These are phyloP conservation scores for Pimephales promelas DNA, from an alignment of 2,113 vertebrate genomes.

Conservation along the genomic window DNA sequence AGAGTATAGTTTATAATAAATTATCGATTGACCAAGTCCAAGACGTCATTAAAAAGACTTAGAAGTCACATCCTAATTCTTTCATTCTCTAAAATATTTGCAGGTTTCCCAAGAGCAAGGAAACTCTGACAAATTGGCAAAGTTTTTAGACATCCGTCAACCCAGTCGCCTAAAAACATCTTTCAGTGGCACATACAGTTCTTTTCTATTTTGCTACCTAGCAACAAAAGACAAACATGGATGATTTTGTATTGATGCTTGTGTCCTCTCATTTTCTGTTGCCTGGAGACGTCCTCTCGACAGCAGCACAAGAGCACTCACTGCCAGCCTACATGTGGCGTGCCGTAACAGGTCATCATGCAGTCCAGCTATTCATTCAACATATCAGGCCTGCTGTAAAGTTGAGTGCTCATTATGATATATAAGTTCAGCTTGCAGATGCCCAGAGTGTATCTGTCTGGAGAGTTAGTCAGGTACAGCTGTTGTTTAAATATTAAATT, in stretches of 20 bases:
- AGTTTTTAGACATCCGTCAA: neutral
- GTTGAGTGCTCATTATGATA: neutral
- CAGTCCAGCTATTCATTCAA: slow-evolving; percentile 1
- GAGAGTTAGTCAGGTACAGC: neutral
- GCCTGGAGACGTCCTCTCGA: slow-evolving; percentile 38
- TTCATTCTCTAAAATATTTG: neutral
- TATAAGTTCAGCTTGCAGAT: slow-evolving; percentile 8
- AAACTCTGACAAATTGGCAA: slow-evolving; percentile 1
- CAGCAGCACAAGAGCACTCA: slow-evolving; percentile 21
- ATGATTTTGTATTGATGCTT: slow-evolving; percentile 10
- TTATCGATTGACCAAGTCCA: too few species aligned
- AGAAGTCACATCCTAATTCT: neutral
- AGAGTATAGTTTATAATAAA: too few species aligned
- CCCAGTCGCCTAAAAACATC: slow-evolving; percentile 13
- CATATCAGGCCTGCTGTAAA: neutral
- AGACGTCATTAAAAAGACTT: neutral
- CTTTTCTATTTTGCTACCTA: slow-evolving; percentile 23
- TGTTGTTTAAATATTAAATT: neutral
- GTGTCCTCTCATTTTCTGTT: slow-evolving; percentile 38
- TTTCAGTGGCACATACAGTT: neutral
- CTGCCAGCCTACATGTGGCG: slow-evolving; percentile 18
- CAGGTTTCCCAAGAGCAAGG: neutral
- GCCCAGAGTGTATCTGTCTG: neutral
- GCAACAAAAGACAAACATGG: slow-evolving; percentile 31
- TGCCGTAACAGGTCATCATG: neutral